Evolutionary conservation across 2,113 vertebrate species (phyloP), one percentile per base, ranked within the genome.

Genomic region (Nyctereutes procyonoides): DNA sequence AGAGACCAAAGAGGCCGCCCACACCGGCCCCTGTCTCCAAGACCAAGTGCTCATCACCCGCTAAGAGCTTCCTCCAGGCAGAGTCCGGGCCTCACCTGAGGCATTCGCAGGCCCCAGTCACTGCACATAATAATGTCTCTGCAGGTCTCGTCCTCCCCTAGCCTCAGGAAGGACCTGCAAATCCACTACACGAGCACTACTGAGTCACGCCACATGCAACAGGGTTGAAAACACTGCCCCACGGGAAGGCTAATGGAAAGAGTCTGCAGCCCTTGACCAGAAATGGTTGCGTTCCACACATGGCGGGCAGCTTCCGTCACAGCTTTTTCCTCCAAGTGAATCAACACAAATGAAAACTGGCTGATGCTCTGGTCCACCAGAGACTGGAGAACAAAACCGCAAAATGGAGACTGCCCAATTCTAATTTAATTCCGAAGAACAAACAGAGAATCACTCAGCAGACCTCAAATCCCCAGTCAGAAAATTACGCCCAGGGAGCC

Each of bases 391-490:
- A 65, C 91, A 87, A 96, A 97, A 95, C 91, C 65, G 0, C 35
- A 11, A 58, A 16, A 53, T 1, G 26, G 92, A 97, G 65, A 24
- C 55, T 26, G 63, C 81, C 93, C 55, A 3, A 5, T 51, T 65
- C 93, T 90, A 81, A 94, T 77, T 92, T 55, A 84, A 95, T 81
- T 93, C 94, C 55, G 88, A 76, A 82, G 85, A 77, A 88, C 80
- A 93, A 95, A 92, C 58, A 77, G 90, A 32, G 79, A 26, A 91
- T 97, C 98, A 97, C 90, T 96, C 92, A 93, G 55, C 87, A 28
- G 90, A 56, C 86, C 58, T 91, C 93, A 90, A 60, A 30, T 43
- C 79, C 90, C 82, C 19, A 3, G 30, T 82, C 88, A 22, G 71
- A 95, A 62, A 67, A 84, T 2, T 16, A 55, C 43, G 56, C 67